Evolutionary conservation across 2,888 invertebrate genomes (phyloP), one percentile per base, ranked within the genome.

Genomic region (Drosophila nr. medialis): DNA sequence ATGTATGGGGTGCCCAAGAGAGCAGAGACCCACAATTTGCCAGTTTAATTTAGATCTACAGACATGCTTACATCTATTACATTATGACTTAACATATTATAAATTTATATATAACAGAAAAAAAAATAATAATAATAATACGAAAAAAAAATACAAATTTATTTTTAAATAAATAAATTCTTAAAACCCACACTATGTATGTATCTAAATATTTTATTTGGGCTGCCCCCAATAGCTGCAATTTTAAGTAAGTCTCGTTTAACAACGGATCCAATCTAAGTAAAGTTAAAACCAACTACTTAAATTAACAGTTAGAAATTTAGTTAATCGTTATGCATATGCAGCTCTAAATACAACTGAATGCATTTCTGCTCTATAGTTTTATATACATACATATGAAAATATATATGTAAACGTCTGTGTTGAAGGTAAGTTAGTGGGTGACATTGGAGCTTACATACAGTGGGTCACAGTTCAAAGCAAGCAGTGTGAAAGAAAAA

Each of bases 151-250:
- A 63, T 59, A 76, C 64, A 77, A 77, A 86, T 66, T 75, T 77
- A 77, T 78, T 86, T 86, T 86, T 72, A 87, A 84, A 85, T 84
- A 82, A 85, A 87, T 81, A 76, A 85, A 83, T 69, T 36, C 48
- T 48, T 72, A 49, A 72, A 83, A 81, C 67, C 72, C 79, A 87
- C 83, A 81, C 83, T 85, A 85, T 85, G 84, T 85, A 85, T 81
- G 86, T 85, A 87, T 75, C 50, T 54, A 63, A 64, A 77, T 65
- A 80, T 75, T 45, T 79, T 65, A 75, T 72, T 75, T 80, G 71
- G 77, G 70, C 68, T 71, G 64, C 50, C 60, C 24, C 58, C 29
- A 54, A 61, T 40, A 73, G 68, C 61, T 61, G 66, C 63, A 73
- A 60, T 74, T 51, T 58, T 81, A 80, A 82, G 84, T 84, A 87